These are phyloP conservation scores for Phymatocera aterrima DNA, from an alignment of 2,888 invertebrate genomes.

Conservation along the genomic window DNA sequence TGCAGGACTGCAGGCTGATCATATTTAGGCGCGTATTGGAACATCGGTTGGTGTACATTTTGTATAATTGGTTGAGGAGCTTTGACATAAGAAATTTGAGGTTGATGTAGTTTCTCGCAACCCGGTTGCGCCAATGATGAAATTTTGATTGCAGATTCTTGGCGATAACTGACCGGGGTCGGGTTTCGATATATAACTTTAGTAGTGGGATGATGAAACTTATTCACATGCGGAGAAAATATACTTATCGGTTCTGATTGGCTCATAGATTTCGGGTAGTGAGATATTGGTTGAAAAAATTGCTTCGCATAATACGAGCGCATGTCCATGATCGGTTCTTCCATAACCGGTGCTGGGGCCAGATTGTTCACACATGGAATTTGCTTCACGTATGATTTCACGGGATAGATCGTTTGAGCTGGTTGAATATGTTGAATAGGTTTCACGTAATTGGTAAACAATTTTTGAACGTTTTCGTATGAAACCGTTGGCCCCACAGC, in stretches of 20 bases:
- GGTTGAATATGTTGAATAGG: constrained; percentile 48
- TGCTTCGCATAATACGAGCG: constrained; percentile 34
- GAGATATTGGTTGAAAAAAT: constrained; percentile 25
- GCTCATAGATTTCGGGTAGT: constrained; percentile 14
- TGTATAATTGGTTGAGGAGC: constrained; percentile 3
- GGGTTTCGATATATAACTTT: constrained; percentile 16
- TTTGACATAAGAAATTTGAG: constrained; percentile 18
- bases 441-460: constrained; percentile 15
- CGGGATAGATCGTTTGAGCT: neutral
- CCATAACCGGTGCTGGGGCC: constrained; percentile 38
- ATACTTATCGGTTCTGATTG: constrained; percentile 34
- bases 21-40: constrained; percentile 63
- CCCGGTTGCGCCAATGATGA: neutral
- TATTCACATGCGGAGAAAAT: neutral
- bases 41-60: constrained; percentile 39
- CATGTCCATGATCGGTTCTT: constrained; percentile 31
- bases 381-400: constrained; percentile 8
- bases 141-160: neutral
- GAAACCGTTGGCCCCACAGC: constrained; percentile 44
- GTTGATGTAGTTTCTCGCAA: neutral
- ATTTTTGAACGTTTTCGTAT: constrained; percentile 26
- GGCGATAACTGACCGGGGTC: neutral
- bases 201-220: neutral
- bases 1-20: constrained; percentile 56
- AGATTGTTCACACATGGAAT: neutral